Evolutionary conservation across 2,797 vertebrate species (phyloP).

Genomic region (Propithecus perrieri): DNA sequence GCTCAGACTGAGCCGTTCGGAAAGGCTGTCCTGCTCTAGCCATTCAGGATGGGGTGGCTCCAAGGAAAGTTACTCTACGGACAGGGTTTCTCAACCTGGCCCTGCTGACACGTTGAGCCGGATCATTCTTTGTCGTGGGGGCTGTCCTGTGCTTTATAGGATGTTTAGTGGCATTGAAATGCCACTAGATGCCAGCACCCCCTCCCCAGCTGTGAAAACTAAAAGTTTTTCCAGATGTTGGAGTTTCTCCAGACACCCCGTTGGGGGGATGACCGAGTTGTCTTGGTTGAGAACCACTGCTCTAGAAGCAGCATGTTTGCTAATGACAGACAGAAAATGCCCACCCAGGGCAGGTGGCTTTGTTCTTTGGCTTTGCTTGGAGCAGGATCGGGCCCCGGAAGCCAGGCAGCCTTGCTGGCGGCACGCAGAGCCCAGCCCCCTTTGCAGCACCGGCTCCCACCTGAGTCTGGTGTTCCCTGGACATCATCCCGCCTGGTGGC

Average conservation of each 20-base stretch:
- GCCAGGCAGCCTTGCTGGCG: rapidly evolving
- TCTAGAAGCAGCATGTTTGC: neutral
- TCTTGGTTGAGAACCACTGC: neutral
- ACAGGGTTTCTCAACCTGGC: neutral
- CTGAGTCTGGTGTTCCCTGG: rapidly evolving
- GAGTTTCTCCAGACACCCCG: neutral
- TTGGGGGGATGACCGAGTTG: neutral
- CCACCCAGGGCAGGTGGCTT: neutral
- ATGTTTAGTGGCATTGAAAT: neutral
- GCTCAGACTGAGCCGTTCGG: rapidly evolving
- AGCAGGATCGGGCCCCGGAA: no score
- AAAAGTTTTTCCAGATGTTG: neutral
- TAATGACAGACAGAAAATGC: neutral
- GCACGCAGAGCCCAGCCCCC: neutral
- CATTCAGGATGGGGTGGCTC: rapidly evolving
- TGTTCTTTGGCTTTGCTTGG: neutral
- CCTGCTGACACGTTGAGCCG: no score
- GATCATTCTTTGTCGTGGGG: rapidly evolving
- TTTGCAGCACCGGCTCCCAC: neutral
- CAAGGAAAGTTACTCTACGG: neutral
- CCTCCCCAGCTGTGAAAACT: neutral
- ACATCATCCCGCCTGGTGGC: rapidly evolving
- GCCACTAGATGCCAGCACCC: neutral
- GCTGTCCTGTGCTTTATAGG: neutral
- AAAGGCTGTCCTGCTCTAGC: neutral